Percentiles rank a stretch among this genome's conserved stretches.
Evolutionary conservation across 2,113 vertebrate species (phyloP).

Genomic region (Festucalex cinctus): DNA sequence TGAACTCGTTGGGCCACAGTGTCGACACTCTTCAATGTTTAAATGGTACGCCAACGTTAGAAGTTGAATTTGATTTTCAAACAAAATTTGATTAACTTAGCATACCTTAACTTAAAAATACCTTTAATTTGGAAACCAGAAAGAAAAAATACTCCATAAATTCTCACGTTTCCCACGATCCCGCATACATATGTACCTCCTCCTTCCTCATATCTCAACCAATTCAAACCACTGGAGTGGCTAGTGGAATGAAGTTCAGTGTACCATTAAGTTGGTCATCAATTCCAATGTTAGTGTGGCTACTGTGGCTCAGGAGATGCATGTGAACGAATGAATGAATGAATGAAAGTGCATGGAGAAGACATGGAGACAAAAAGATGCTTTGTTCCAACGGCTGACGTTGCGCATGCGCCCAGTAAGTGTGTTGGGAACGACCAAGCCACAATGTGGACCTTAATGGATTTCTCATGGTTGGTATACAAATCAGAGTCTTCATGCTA

Average conservation of each 20-base stretch:
- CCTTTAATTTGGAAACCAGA: too few relatives aligned
- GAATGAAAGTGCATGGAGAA: constrained; percentile 19
- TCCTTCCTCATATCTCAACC: too few relatives aligned
- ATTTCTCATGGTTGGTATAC: constrained; percentile 75
- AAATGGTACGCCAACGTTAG: not conserved
- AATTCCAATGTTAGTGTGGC: constrained; percentile 30
- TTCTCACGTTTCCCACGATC: too few relatives aligned
- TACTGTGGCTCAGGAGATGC: constrained; percentile 14
- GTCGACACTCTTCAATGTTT: constrained; percentile 20
- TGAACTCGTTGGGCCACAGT: constrained; percentile 1
- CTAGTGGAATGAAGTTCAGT: not conserved
- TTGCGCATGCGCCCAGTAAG: constrained; percentile 69
- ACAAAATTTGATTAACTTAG: too few relatives aligned
- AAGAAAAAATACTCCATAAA: too few relatives aligned
- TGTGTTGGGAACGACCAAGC: constrained; percentile 65
- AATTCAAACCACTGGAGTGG: not conserved
- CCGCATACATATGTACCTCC: too few relatives aligned
- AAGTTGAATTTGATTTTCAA: too few relatives aligned
- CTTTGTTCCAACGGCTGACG: constrained; percentile 44
- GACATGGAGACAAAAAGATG: constrained; percentile 9
- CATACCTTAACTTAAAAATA: too few relatives aligned
- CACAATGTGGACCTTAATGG: constrained; percentile 61
- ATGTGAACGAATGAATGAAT: constrained; percentile 24
- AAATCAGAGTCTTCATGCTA: constrained; percentile 36
- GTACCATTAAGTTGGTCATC: not conserved